Evolutionary conservation across 1,140 invertebrate species (phyloP), one percentile per base, ranked within the genome.

Genomic region (Lordiphosa mommai): DNA sequence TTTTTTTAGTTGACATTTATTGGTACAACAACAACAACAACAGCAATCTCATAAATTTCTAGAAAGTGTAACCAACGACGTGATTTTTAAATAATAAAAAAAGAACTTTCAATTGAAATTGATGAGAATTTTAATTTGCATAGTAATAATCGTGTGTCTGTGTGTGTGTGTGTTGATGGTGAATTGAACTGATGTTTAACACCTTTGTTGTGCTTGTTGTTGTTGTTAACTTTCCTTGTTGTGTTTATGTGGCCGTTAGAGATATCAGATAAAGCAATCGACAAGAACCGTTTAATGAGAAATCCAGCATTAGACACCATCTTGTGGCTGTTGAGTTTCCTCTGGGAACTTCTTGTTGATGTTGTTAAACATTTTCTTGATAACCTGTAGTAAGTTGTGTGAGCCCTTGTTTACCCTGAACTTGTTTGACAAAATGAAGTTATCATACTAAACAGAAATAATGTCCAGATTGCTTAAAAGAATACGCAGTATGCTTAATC

Each of bases 401-500:
- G n/a, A n/a, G n/a, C n/a, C n/a, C 7, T 53, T 47, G 41, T 59
- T 74, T 74, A 74, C 67, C 66, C 53, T 77, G 73, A 77, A 72
- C 61, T 61, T 64, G 66, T 76, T n/a, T 67, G 61, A 49, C 40
- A 17, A 6, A 14, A 7, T 17, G 8, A 53, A 63, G 16, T 43
- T 5, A 27, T 41, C n/a, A 63, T n/a, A n/a, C n/a, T n/a, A n/a
- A n/a, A n/a, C n/a, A n/a, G n/a, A n/a, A n/a, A n/a, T 63, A 53
- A 80, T 80, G 74, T 82, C 76, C 29, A 70, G 51, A 48, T 56
- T 80, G 36, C 37, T 80, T 5, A 82, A 71, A 27, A 59, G 76
- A 82, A 82, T 80, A 64, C 77, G 74, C 53, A 82, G 76, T 49
- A 70, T 80, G 76, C 61, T 80, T 20, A 48, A 55, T 33, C 20